A percentile compares a stretch with the other conserved stretches of the same genome.
These are phyloP conservation scores for Zaprionus vittiger DNA, from an alignment of 1,140 invertebrate species.

Conservation along the genomic window DNA sequence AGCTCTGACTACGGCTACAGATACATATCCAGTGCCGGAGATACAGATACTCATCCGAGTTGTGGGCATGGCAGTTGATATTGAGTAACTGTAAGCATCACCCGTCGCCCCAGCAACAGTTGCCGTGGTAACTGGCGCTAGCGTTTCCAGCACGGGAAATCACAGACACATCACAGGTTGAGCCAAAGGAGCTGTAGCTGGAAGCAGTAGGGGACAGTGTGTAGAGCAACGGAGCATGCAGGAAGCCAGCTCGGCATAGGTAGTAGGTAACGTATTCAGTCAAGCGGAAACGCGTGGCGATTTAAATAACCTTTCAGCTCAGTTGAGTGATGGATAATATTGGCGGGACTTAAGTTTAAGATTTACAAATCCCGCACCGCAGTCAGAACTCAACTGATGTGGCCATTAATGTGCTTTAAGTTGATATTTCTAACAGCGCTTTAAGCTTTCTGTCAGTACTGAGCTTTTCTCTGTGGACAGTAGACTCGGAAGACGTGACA, in stretches of 20 bases:
- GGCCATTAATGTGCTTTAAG: conserved; percentile 19
- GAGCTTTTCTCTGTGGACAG: not conserved
- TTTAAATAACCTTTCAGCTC: conserved; percentile 51
- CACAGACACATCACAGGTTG: conserved; percentile 23
- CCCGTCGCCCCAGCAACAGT: conserved; percentile 32
- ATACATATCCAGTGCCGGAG: conserved; percentile 5
- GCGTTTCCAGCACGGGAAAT: conserved; percentile 15
- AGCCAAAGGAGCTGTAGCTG: not conserved
- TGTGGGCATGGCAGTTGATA: conserved; percentile 10
- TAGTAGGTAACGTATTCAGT: conserved; percentile 23
- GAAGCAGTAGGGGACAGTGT: not conserved
- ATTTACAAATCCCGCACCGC: conserved; percentile 34
- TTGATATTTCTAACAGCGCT: not conserved
- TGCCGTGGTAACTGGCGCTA: conserved; percentile 11
- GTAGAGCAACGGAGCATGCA: not conserved
- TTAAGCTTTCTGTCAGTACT: not conserved
- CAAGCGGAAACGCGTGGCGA: conserved; percentile 48
- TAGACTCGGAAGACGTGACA: not conserved
- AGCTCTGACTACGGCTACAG: not conserved
- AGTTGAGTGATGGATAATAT: conserved; percentile 47
- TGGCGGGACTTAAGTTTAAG: conserved; percentile 40
- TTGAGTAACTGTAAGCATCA: conserved; percentile 13
- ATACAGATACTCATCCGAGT: conserved; percentile 9
- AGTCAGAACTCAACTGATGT: conserved; percentile 26
- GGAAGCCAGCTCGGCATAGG: not conserved